A percentile compares a stretch with the other conserved stretches of the same genome.
Evolutionary conservation across 2,113 vertebrate species (phyloP).

Genomic region (Gymnarchus niloticus): DNA sequence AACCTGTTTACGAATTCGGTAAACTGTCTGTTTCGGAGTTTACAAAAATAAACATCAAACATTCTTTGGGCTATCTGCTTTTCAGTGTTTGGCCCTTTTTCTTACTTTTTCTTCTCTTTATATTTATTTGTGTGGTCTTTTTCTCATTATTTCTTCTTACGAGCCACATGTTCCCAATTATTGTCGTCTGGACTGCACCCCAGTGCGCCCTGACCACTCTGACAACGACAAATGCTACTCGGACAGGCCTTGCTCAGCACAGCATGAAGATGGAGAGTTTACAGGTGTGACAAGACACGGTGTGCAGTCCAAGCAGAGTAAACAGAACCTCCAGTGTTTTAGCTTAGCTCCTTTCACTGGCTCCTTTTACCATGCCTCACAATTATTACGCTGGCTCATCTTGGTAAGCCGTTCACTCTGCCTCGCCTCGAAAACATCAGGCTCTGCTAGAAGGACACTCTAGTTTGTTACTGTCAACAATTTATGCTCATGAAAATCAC

Average conservation of each 20-base stretch:
- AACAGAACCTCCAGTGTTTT: background rate
- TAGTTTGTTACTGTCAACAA: background rate
- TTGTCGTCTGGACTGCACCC: background rate
- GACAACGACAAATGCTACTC: background rate
- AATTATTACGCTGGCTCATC: background rate
- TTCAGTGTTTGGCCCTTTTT: background rate
- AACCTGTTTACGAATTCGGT: constrained; percentile 23
- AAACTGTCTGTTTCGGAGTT: constrained; percentile 12
- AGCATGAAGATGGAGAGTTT: background rate
- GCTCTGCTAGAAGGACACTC: background rate
- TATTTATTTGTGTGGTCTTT: background rate
- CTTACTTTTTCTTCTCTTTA: background rate
- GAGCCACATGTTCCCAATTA: background rate
- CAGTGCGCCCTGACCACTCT: background rate
- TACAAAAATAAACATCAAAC: constrained; percentile 11
- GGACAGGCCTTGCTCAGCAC: background rate
- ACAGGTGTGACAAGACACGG: background rate
- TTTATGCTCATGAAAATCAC: background rate
- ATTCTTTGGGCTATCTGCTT: constrained; percentile 6
- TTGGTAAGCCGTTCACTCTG: background rate
- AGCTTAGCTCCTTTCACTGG: background rate
- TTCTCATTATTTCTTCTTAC: background rate
- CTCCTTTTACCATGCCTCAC: background rate
- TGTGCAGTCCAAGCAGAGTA: background rate
- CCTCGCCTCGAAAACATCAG: background rate